Base-by-base conservation (phyloP, 2,888 invertebrate genomes). In the Acleris sparsana region DNA sequence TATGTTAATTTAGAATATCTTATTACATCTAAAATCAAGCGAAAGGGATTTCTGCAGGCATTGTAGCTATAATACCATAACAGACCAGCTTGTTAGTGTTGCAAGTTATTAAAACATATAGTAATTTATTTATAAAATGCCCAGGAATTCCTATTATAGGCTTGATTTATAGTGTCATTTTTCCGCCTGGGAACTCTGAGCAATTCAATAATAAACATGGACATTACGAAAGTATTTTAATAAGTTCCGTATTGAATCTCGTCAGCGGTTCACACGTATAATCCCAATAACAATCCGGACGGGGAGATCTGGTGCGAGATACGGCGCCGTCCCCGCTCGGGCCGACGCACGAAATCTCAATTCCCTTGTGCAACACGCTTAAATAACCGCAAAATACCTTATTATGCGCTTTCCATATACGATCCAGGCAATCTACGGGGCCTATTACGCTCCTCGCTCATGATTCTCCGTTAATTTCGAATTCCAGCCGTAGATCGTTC, bases 311-410 rank as follows among this genome's bases (percentile, higher is more conserved):
- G 81, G 83, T 86, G 83, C 84, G 80, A 77, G 85, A 86, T 85
- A 84, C 20, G 18, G 73, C 74, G 80, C 85, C 83, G 82, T 84
- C 82, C 77, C 77, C 78, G 78, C 66, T 79, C 77, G 83, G 83
- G 83, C 85, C 84, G 78, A 87, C 85, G 87, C 90, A 90, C 91
- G 89, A 89, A 88, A 86, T 88, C 87, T 85, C 89, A 86, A 89
- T 90, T 89, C 88, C 80, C 89, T 89, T 88, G 87, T 85, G 88
- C 88, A 90, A 89, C 81, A 78, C 83, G 83, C 82, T 88, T 89
- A 90, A 91, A 91, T 86, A 91, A 91, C 92, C 92, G 89, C 92
- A 92, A 92, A 90, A 92, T 90, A 85, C 86, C 91, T 86, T 89
- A 90, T 89, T 89, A 89, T 88, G 85, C 88, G 87, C 89, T 91